Base-by-base conservation (phyloP, 2,888 invertebrate genomes). In the Chloromyia formosa region DNA sequence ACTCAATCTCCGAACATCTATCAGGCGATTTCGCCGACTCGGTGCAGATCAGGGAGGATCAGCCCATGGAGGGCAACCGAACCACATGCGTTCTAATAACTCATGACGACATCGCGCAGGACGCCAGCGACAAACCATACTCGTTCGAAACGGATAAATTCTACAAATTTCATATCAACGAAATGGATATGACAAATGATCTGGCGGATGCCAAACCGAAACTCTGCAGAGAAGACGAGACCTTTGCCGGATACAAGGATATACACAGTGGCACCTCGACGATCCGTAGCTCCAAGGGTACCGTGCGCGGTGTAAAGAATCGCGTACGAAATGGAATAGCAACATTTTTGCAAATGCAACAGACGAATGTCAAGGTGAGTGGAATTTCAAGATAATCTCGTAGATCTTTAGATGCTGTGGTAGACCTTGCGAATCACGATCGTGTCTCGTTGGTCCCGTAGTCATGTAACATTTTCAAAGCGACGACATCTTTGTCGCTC, bases 281-380 rank as follows among this genome's bases (percentile, higher is more conserved):
- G 74, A 96, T 97, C 82, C 89, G 93, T 79, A 96, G 97, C 87
- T 92, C 94, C 73, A 94, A 94, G 83, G 97, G 97, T 64, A 96
- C 96, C 12, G 94, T 97, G 79, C 90, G 97, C 62, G 97, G 97
- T 76, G 95, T 97, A 78, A 95, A 94, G 87, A 97, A 97, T 87
- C 90, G 96, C 80, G 97, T 97, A 75, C 88, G 96, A 79, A 96
- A 96, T 78, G 97, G 97, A 77, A 96, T 97, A 81, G 95, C 95
- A 64, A 96, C 96, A n/a, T 97, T 97, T 86, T 89, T 95, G 77
- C 94, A 94, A 83, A 92, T 94, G 81, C 93, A 92, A 82, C 90
- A 88, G 80, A 89, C 92, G 71, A 90, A 90, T 76, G 83, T 86
- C 77, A 95, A 94, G 93, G 95, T 95, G 87, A 88, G 90, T 86